Evolutionary conservation across 2,797 vertebrate genomes (phyloP).

Genomic region (Numenius phaeopus): DNA sequence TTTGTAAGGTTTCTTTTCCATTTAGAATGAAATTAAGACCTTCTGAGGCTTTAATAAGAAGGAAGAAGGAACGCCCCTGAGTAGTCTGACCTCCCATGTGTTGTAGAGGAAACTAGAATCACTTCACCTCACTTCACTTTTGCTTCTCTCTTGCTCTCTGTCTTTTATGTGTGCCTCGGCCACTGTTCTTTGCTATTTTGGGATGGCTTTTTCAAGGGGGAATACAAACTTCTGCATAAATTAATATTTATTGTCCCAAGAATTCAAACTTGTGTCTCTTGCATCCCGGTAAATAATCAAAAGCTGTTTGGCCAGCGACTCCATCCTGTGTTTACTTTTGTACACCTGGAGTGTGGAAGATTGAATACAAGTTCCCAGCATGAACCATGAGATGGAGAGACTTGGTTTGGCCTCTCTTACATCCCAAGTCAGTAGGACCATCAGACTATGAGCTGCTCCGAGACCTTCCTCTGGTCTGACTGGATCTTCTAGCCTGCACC

Average conservation of each 20-base stretch:
- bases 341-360: background rate
- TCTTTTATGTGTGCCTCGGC: background rate
- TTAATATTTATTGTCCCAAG: background rate
- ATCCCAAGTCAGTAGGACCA: background rate
- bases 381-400: background rate
- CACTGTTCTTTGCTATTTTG: background rate
- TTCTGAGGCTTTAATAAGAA: background rate
- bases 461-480: background rate
- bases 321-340: background rate
- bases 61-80: background rate
- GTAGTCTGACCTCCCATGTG: background rate
- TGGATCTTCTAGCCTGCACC: background rate
- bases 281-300: background rate
- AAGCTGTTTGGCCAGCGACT: background rate
- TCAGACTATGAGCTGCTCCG: background rate
- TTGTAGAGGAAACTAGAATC: background rate
- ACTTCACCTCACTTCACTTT: background rate
- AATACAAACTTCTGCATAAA: background rate
- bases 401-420: background rate
- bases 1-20: background rate
- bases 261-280: background rate
- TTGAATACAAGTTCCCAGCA: fast-evolving
- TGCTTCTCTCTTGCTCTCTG: background rate
- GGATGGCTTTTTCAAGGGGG: background rate
- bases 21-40: background rate